Conservation (phyloP, 2,888 invertebrate genomes). For the Habroteleia sp. region DNA sequence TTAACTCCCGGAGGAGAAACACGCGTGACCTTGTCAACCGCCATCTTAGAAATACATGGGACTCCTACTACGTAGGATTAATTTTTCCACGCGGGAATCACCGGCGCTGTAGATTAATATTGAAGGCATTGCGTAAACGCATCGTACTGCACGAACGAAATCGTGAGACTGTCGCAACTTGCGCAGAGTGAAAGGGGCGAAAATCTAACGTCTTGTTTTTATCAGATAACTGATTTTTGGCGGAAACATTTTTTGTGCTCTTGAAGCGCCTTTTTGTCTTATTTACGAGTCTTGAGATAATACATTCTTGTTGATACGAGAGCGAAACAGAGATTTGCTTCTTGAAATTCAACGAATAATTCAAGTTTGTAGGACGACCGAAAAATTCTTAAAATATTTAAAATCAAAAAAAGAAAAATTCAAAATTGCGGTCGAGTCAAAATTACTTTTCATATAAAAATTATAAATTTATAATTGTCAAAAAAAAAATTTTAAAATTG, state of each 20-base stretch:
- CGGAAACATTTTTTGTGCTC: slow-evolving; percentile 74
- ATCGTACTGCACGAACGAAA: neutral
- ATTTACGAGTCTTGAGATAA: slow-evolving; percentile 29
- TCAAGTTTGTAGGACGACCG: no score
- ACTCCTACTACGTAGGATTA: slow-evolving; percentile 73
- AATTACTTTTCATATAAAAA: no score
- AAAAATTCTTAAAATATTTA: no score
- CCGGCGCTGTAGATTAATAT: neutral
- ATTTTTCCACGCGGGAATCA: slow-evolving; percentile 66
- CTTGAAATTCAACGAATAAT: neutral
- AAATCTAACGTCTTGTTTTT: slow-evolving; percentile 4
- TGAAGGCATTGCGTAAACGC: neutral
- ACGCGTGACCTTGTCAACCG: slow-evolving; percentile 75
- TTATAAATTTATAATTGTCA: no score
- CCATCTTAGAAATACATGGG: slow-evolving; percentile 75
- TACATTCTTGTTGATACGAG: slow-evolving; percentile 6
- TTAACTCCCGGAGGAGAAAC: slow-evolving; percentile 69
- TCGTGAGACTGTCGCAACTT: neutral
- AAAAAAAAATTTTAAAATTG: no score
- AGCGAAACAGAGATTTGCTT: neutral
- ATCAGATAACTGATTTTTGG: slow-evolving; percentile 65
- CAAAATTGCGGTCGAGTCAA: no score
- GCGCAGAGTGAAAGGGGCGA: neutral
- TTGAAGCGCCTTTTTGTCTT: slow-evolving; percentile 71
- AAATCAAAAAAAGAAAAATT: no score